These are phyloP conservation scores for Paralichthys olivaceus DNA, from an alignment of 2,113 vertebrate genomes.

Conservation along the genomic window DNA sequence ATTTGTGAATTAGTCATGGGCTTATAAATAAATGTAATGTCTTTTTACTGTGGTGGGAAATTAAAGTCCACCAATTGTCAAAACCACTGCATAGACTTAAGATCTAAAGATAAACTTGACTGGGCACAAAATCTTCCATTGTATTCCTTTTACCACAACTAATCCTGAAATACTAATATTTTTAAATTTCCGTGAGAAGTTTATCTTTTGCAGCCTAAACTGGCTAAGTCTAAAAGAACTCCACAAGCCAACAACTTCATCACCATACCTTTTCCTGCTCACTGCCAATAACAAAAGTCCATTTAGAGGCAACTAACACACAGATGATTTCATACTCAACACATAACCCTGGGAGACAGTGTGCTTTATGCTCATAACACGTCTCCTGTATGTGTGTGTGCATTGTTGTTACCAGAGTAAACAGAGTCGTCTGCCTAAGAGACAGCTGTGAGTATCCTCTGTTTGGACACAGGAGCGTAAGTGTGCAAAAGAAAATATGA, in stretches of 20 bases:
- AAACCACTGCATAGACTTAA: not conserved
- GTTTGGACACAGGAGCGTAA: constrained; percentile 22
- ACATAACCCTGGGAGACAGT: constrained; percentile 10
- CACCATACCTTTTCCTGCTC: not conserved
- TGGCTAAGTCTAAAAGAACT: not conserved
- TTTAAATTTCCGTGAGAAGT: not conserved
- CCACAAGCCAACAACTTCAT: not conserved
- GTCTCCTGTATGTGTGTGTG: constrained; percentile 17
- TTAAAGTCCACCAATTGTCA: not conserved
- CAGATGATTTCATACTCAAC: constrained; percentile 5
- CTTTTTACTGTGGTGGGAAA: not conserved
- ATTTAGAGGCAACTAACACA: not conserved
- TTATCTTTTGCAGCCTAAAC: not conserved
- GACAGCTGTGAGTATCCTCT: constrained; percentile 38
- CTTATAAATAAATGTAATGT: not conserved
- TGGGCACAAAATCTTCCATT: not conserved
- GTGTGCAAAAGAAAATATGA: constrained; percentile 30
- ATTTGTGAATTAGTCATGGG: not conserved
- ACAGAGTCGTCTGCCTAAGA: constrained; percentile 40
- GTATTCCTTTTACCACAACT: not conserved
- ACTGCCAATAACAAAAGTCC: not conserved
- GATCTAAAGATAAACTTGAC: not conserved
- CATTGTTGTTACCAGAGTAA: constrained; percentile 4
- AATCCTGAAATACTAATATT: not conserved
- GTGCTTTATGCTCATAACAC: not conserved